Percentiles rank a stretch among this genome's conserved stretches.
Conservation (phyloP, 2,888 invertebrate genomes). For the Shargacucullia verbasci region DNA sequence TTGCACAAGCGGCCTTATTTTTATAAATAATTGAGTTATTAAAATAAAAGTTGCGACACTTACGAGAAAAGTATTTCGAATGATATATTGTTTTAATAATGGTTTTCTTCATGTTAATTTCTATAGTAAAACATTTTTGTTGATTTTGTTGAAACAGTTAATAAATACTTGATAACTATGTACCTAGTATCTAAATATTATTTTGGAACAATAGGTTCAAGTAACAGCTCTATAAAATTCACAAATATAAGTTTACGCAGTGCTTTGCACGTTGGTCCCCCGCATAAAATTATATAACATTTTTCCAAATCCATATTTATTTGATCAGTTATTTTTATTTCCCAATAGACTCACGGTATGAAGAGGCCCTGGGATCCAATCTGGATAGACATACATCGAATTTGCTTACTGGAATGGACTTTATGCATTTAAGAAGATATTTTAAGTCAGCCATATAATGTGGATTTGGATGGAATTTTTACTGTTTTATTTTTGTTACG, state of each 20-base stretch:
- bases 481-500: constrained; percentile 70
- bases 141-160: too few species aligned
- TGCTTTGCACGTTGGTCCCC: constrained; percentile 47
- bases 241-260: constrained; percentile 26
- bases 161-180: constrained; percentile 10
- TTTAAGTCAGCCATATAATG: constrained; percentile 65
- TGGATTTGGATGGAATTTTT: constrained; percentile 80
- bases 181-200: background rate
- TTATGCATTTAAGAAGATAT: constrained; percentile 81
- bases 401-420: constrained; percentile 69
- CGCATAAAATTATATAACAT: constrained; percentile 39
- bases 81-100: too few species aligned
- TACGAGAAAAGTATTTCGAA: too few species aligned
- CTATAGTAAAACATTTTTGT: too few species aligned
- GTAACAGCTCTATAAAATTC: constrained; percentile 14
- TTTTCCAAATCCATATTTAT: constrained; percentile 85
- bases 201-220: constrained; percentile 1
- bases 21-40: too few species aligned
- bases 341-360: constrained; percentile 86
- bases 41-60: too few species aligned
- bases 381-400: constrained; percentile 66
- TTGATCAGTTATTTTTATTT: constrained; percentile 79
- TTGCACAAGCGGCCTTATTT: too few species aligned
- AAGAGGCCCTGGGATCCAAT: constrained; percentile 72
- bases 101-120: too few species aligned